Percentiles rank a stretch among this genome's conserved stretches.
Evolutionary conservation across 2,113 vertebrate species (phyloP).

Genomic region (Rhabdornis inornatus): DNA sequence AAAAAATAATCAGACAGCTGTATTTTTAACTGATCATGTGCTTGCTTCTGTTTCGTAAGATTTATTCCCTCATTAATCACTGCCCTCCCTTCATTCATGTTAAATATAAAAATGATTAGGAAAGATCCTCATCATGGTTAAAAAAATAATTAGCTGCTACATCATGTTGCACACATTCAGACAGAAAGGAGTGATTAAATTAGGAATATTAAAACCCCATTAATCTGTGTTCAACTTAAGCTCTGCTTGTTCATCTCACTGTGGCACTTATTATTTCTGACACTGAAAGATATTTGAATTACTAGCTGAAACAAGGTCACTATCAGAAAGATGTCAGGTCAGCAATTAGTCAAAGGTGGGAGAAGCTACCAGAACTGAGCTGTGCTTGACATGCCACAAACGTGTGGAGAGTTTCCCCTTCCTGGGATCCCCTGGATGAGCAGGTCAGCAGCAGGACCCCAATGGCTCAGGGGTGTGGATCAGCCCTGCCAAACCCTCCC

Average conservation of each 20-base stretch:
- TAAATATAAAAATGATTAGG: slow-evolving; percentile 82
- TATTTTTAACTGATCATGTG: slow-evolving; percentile 67
- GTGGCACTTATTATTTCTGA: slow-evolving; percentile 75
- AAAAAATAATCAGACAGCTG: neutral
- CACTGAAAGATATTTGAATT: slow-evolving; percentile 74
- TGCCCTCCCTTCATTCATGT: slow-evolving; percentile 79
- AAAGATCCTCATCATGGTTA: slow-evolving; percentile 86
- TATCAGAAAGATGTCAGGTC: slow-evolving; percentile 72
- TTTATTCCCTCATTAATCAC: slow-evolving; percentile 90
- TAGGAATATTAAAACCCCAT: slow-evolving; percentile 89
- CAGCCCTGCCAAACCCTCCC: neutral
- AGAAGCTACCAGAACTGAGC: slow-evolving; percentile 47
- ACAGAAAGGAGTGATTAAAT: slow-evolving; percentile 92
- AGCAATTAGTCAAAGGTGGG: slow-evolving; percentile 73
- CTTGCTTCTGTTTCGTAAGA: slow-evolving; percentile 71
- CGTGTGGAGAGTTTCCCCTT: neutral
- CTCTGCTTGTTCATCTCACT: slow-evolving; percentile 77
- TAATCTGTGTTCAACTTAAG: slow-evolving; percentile 85
- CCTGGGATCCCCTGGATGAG: neutral
- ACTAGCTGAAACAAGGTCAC: slow-evolving; percentile 74
- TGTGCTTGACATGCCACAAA: slow-evolving; percentile 29
- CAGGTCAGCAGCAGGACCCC: neutral
- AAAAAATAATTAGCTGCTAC: slow-evolving; percentile 93
- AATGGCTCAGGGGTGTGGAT: fast-evolving
- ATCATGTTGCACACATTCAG: slow-evolving; percentile 79